phyloP scores from a whole-genome alignment of 2,113 vertebrate species.

The Dendropsophus ebraccatus region DNA sequence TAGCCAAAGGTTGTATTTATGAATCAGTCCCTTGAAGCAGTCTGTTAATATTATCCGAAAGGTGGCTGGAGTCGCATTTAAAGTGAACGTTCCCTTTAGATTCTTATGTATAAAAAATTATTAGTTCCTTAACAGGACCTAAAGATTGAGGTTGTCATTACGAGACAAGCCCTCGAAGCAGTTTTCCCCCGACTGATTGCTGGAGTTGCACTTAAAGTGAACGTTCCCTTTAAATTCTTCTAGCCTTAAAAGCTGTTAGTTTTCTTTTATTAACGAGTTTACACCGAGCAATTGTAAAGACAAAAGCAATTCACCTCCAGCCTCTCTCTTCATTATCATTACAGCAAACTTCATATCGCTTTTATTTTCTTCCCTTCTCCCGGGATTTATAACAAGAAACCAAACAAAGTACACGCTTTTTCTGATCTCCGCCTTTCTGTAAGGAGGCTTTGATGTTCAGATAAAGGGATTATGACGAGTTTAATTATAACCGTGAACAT shows the following conservation, averaged over 20 bases:
- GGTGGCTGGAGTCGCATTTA: too few relatives aligned
- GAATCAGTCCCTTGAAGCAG: too few relatives aligned
- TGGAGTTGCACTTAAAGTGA: too few relatives aligned
- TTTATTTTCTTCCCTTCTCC: neutral
- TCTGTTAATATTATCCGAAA: too few relatives aligned
- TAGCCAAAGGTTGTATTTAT: too few relatives aligned
- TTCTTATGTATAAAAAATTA: too few relatives aligned
- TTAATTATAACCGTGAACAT: constrained; percentile 42
- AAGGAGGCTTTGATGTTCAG: constrained; percentile 26
- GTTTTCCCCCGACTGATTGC: too few relatives aligned
- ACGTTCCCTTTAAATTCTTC: neutral
- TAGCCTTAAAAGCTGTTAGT: neutral
- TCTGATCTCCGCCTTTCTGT: neutral
- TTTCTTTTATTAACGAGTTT: neutral
- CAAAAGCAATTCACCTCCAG: neutral
- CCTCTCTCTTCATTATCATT: constrained; percentile 4
- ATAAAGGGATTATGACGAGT: constrained; percentile 25
- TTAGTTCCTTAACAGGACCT: too few relatives aligned
- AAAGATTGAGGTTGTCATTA: too few relatives aligned
- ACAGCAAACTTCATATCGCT: neutral
- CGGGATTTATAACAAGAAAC: neutral
- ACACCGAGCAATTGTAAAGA: neutral
- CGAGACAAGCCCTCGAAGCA: too few relatives aligned
- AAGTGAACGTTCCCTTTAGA: too few relatives aligned
- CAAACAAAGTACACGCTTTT: neutral